Base-by-base conservation (phyloP, 2,113 vertebrate genomes). In the Tonatia bakeri region DNA sequence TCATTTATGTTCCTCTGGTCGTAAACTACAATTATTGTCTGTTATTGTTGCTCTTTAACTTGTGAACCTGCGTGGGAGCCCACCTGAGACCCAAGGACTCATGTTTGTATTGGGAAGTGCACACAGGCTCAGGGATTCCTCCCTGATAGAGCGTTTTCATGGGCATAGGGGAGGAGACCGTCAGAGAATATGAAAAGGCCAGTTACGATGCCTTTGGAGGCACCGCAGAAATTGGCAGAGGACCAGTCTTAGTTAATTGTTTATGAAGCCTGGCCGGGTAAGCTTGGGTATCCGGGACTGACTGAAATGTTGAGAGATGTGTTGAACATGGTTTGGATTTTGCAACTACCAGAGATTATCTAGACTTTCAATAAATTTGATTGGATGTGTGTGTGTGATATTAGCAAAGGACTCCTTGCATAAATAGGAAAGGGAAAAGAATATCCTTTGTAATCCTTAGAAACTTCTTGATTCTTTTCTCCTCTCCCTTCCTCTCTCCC, bases 281-380 rank as follows among this genome's bases (percentile, higher is more conserved):
- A 90, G 16, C 54, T 54, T 76, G 38, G 64, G 31, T 65, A 4
- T 70, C 20, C 59, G n/a, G 26, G 38, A 50, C 59, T 33, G 59
- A 72, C 26, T 94, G n/a, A 88, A 87, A 61, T 94, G 64, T 70
- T 64, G 77, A 92, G n/a, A 65, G n/a, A 47, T 88, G 38, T n/a
- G 43, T 87, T 76, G 43, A 61, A 81, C 36, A 80, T 43, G 13
- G n/a, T n/a, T 64, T 50, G 38, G 15, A 67, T 52, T 94, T 77
- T 83, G 50, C 28, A 75, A 43, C 73, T 36, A n/a, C 67, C 31
- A 81, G 80, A 38, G 22, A 77, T 64, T 13, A 56, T 40, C 40
- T 87, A 3, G n/a, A 79, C 38, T 89, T 90, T 31, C 17, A 61
- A 38, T 80, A 80, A 67, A 73, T 75, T 67, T 54, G n/a, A 64